Conservation (phyloP, 2,888 invertebrate species). For the Leucoma salicis region DNA sequence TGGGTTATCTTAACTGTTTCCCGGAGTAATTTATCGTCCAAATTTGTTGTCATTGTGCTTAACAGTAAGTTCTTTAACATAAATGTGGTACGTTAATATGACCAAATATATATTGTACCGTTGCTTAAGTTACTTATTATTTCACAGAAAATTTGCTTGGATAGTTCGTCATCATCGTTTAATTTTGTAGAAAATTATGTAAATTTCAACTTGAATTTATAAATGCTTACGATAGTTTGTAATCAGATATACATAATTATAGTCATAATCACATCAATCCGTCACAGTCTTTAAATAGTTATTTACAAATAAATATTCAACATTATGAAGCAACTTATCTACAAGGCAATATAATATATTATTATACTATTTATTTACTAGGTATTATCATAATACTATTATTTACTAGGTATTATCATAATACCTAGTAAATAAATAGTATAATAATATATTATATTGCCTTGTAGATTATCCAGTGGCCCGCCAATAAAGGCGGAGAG, state of each 20-base stretch:
- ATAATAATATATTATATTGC: no score
- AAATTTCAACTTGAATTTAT: not conserved
- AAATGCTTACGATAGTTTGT: not conserved
- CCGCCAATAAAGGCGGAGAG: no score
- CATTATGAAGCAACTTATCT: no score
- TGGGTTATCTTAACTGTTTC: conserved; percentile 63
- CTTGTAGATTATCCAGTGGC: no score
- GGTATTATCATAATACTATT: no score
- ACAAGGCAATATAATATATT: no score
- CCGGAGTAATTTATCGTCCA: conserved; percentile 41
- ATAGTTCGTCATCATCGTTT: no score
- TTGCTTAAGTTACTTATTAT: conserved; percentile 25
- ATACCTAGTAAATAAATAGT: no score
- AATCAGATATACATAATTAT: not conserved
- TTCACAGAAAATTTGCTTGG: conserved; percentile 14
- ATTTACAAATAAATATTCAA: no score
- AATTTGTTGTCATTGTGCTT: conserved; percentile 32
- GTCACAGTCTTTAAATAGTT: not conserved
- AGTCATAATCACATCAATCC: not conserved
- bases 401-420: no score
- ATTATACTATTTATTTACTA: no score
- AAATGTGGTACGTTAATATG: conserved; percentile 31
- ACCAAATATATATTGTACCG: conserved; percentile 31
- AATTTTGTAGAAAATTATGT: not conserved
- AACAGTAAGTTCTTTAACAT: conserved; percentile 34